Conservation (phyloP, 92 coral and sea anemone species). For the Blastomussa wellsi region DNA sequence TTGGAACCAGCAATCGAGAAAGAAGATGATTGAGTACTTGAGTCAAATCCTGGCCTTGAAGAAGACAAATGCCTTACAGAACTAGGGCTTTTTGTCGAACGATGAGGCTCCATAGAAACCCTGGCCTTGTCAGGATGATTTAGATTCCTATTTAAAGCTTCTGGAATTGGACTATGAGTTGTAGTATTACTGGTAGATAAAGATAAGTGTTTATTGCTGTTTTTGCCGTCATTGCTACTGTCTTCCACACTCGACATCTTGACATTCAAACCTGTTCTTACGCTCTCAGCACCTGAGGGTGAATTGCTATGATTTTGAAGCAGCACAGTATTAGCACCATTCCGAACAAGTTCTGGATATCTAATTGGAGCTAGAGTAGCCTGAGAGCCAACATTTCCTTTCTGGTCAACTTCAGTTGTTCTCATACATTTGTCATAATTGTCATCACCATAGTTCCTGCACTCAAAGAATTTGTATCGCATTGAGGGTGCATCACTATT, state of each 20-base stretch:
- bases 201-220: not conserved
- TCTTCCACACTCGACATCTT: not conserved
- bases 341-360: constrained; percentile 54
- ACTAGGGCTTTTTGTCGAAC: constrained; percentile 16
- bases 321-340: constrained; percentile 1
- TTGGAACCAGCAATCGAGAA: constrained; percentile 16
- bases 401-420: constrained; percentile 41
- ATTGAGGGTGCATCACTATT: constrained; percentile 80
- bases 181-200: constrained; percentile 5
- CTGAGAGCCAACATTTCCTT: constrained; percentile 14
- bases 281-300: not conserved
- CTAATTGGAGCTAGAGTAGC: constrained; percentile 72
- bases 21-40: constrained; percentile 16
- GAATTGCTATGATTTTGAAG: not conserved
- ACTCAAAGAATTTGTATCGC: constrained; percentile 73
- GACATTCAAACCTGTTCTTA: constrained; percentile 1
- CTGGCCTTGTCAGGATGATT: constrained; percentile 12
- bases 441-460: constrained; percentile 85
- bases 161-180: constrained; percentile 32
- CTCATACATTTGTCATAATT: constrained; percentile 52
- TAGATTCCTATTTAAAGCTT: not conserved
- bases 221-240: not conserved
- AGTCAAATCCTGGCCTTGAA: constrained; percentile 21
- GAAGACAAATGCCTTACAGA: not conserved
- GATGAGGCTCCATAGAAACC: constrained; percentile 10